phyloP scores from a whole-genome alignment of 2,888 invertebrate genomes.

The Torymus texanus region DNA sequence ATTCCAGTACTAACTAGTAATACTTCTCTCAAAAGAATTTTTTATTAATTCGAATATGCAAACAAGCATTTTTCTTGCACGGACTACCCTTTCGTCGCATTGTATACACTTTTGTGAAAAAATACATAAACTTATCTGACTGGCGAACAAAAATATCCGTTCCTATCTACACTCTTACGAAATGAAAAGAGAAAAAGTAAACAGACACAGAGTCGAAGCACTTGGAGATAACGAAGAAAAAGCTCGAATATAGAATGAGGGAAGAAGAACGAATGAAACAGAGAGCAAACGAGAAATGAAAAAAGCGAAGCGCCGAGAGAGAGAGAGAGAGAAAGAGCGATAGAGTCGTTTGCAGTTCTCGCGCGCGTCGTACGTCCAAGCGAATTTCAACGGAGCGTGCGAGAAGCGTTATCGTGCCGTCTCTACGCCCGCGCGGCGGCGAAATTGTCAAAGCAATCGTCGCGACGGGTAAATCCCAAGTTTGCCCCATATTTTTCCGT shows the following conservation, averaged over 20 bases:
- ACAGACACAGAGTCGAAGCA: neutral
- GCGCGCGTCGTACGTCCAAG: slow-evolving; percentile 4
- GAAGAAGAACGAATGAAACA: neutral
- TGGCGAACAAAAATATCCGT: neutral
- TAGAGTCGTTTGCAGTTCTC: slow-evolving; percentile 10
- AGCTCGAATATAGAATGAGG: slow-evolving; percentile 21
- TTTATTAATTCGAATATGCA: too few relatives aligned
- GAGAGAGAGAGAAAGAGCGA: slow-evolving; percentile 22
- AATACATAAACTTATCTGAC: neutral
- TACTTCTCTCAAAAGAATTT: too few relatives aligned
- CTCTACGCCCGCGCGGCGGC: neutral
- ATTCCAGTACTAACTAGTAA: too few relatives aligned
- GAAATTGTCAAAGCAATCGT: slow-evolving; percentile 39
- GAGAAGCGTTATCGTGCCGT: neutral
- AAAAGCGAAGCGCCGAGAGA: neutral
- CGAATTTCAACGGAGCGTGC: slow-evolving; percentile 14
- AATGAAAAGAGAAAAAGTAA: slow-evolving; percentile 1
- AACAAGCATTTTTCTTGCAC: too few relatives aligned
- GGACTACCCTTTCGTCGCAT: too few relatives aligned
- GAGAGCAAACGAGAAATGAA: neutral
- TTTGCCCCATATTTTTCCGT: slow-evolving; percentile 15
- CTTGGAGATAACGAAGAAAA: slow-evolving; percentile 21
- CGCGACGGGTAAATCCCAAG: slow-evolving; percentile 6
- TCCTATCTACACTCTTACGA: neutral
- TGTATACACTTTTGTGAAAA: neutral